Base-by-base conservation (phyloP, 1,140 invertebrate species). In the Drosophila pseudoobscura region DNA sequence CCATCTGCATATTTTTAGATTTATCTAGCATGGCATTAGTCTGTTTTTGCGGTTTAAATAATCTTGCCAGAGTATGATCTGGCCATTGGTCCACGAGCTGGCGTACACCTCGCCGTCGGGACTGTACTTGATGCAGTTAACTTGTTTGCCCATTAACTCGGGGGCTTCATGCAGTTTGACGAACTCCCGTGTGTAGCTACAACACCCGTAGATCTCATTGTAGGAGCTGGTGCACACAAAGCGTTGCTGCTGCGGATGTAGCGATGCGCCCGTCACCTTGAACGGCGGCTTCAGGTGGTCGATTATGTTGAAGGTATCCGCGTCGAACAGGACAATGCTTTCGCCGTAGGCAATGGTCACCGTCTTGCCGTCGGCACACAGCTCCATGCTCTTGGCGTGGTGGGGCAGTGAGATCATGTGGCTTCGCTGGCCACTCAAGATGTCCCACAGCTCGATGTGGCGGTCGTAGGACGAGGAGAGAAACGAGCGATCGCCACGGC, bases 221-320 rank as follows among this genome's bases (percentile, higher is more conserved):
- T 99, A 97, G 88, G 98, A 97, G 8, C 97, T 97, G 20, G 97
- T 97, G 88, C 97, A 98, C 2, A 99, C 97, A 92, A 98, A 99
- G 47, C 97, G 95, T 46, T 94, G 94, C 71, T 97, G 95, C 57
- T 96, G 94, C 0, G 97, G 97, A 93, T 98, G 96, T 26, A 99
- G 92, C 15, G 97, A 97, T 0, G 97, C 97, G n/a, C 97, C 97
- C 89, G 96, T 96, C 9, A 98, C 95, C 79, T 96, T 95, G 7
- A 95, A 96, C 2, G 97, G 96, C 47, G 98, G 94, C 45, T 94
- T 93, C 80, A 95, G 96, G 89, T 97, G 96, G 65, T 95, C 94
- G 62, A 98, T 94, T 90, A 96, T 95, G 51, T 95, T 94, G 89
- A 98, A 93, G 2, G 92, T 95, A 51, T 95, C 94, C 50, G 95